Base-by-base conservation (phyloP, 2,888 invertebrate genomes). In the Hypselothyrea guttata region DNA sequence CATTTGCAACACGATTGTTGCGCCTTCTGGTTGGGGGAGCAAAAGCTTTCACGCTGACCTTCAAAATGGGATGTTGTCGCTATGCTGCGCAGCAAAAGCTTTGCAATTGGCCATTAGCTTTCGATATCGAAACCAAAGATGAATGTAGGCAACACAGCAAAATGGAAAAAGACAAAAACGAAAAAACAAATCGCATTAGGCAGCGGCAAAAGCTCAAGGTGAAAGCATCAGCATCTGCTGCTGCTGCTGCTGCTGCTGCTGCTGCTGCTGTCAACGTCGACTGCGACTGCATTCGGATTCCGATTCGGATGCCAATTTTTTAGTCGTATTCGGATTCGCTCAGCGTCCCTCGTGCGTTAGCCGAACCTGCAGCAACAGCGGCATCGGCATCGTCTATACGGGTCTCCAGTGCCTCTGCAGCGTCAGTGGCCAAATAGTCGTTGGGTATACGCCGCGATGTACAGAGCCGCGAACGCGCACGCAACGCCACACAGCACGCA, bases 361-460 rank as follows among this genome's bases (percentile, higher is more conserved):
- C 70, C 68, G 75, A 67, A 71, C 59, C 59, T 47, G 55, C 58
- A 58, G 69, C 72, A 34, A 9, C 31, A n/a, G 28, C 40, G 40
- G 42, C 54, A 53, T 46, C 59, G 53, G 16, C 47, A 33, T 35
- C 46, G 16, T 16, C 30, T 7, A 27, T 38, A 52, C 51, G 52
- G 81, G 87, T 85, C 87, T 88, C 85, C 84, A 88, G 87, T 86
- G 86, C 74, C 64, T 69, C 65, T 73, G 76, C 71, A 71, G 76
- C 72, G 68, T 72, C 66, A 75, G 63, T 71, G 74, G 67, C 74
- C 64, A 78, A 76, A 79, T 83, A 88, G 88, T 88, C 87, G 88
- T 87, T 88, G 87, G 83, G 86, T 83, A 88, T 78, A 88, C 88
- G 88, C 84, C 88, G 88, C 88, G 88, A 88, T 88, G 88, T 81